Evolutionary conservation across 2,888 invertebrate species (phyloP).

Genomic region (Drosophila vallismaia): DNA sequence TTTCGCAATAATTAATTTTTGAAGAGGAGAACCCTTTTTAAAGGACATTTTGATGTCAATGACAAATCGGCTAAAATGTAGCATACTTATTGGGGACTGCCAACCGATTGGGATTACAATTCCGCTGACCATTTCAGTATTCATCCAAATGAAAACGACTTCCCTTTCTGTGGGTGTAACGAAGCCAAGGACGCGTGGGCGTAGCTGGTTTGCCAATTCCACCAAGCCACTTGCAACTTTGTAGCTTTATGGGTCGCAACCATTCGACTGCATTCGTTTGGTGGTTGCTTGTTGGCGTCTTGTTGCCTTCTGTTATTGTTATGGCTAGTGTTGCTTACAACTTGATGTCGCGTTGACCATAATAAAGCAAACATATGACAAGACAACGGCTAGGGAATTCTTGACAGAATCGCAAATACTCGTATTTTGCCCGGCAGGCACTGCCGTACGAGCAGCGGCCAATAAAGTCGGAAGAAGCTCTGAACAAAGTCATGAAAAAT

Average conservation of each 20-base stretch:
- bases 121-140: slow-evolving; percentile 15
- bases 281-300: slow-evolving; percentile 48
- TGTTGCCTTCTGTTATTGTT: slow-evolving; percentile 65
- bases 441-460: slow-evolving; percentile 53
- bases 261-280: slow-evolving; percentile 59
- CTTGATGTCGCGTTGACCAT: slow-evolving; percentile 54
- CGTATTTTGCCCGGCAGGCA: slow-evolving; percentile 46
- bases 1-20: slow-evolving; percentile 3
- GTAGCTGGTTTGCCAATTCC: slow-evolving; percentile 26
- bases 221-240: slow-evolving; percentile 57
- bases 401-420: slow-evolving; percentile 30
- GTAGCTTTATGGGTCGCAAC: slow-evolving; percentile 72
- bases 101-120: background rate
- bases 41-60: background rate
- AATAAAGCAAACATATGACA: slow-evolving; percentile 76
- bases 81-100: slow-evolving; percentile 9
- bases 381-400: slow-evolving; percentile 28
- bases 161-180: slow-evolving; percentile 29
- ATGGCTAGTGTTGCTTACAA: slow-evolving; percentile 62
- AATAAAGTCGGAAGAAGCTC: slow-evolving; percentile 63
- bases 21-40: background rate
- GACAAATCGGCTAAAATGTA: background rate
- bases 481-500: slow-evolving; percentile 76
- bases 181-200: slow-evolving; percentile 13
- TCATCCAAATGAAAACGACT: slow-evolving; percentile 35